phyloP scores from a whole-genome alignment of 2,113 vertebrate genomes.

The Coturnix japonica region DNA sequence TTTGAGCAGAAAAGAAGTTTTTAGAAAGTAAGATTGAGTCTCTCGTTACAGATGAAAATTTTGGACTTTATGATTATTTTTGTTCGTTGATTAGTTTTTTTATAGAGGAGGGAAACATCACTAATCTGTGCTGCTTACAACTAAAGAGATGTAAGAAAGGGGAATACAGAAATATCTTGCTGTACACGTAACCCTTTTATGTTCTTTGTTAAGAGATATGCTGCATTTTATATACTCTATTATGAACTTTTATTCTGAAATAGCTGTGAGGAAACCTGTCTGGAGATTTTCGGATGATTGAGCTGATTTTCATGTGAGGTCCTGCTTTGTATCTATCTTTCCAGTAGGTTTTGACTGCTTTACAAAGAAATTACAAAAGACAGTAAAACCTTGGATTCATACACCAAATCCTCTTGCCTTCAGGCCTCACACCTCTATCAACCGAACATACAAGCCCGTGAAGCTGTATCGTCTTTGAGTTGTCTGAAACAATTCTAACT shows the following conservation, averaged over 20 bases:
- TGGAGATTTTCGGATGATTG: slow-evolving; percentile 26
- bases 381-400: slow-evolving; percentile 19
- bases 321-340: neutral
- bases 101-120: neutral
- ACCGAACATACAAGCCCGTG: neutral
- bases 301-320: neutral
- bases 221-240: slow-evolving; percentile 59
- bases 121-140: slow-evolving; percentile 26
- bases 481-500: slow-evolving; percentile 26
- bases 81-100: neutral
- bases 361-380: neutral
- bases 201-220: slow-evolving; percentile 37
- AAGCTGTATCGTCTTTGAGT: neutral
- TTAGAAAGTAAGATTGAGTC: neutral
- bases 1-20: neutral
- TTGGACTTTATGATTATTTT: slow-evolving; percentile 4
- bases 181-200: slow-evolving; percentile 21
- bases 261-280: neutral
- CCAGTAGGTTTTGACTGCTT: neutral
- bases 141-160: neutral
- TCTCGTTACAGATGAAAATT: neutral
- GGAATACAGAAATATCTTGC: neutral
- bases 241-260: slow-evolving; percentile 13
- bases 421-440: neutral
- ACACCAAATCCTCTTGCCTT: slow-evolving; percentile 1